These are phyloP conservation scores for Pyxicephalus adspersus DNA, from an alignment of 2,113 vertebrate genomes.

Conservation along the genomic window DNA sequence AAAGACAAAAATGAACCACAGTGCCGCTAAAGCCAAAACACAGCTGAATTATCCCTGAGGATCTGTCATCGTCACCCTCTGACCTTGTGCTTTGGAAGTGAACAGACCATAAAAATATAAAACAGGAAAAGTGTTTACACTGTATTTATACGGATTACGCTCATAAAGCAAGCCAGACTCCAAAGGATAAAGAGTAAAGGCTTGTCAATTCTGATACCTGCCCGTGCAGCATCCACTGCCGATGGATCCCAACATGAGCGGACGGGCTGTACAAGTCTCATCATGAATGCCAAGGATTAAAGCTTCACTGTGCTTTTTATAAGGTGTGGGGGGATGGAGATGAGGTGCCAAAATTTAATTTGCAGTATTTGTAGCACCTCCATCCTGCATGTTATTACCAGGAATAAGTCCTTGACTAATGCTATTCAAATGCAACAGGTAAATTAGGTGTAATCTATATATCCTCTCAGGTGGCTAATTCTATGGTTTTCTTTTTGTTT, in stretches of 20 bases:
- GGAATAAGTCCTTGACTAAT: neutral
- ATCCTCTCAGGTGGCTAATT: no score
- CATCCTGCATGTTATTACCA: neutral
- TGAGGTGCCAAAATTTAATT: slow-evolving; percentile 64
- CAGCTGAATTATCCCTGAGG: neutral
- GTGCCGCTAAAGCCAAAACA: neutral
- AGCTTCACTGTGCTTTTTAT: neutral
- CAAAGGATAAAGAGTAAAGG: slow-evolving; percentile 29
- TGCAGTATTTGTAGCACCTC: slow-evolving; percentile 59
- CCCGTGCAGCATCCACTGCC: slow-evolving; percentile 51
- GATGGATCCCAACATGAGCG: slow-evolving; percentile 52
- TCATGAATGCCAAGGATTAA: slow-evolving; percentile 43
- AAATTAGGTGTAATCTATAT: no score
- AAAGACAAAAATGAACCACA: no score
- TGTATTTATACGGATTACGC: slow-evolving; percentile 28
- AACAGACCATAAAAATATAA: slow-evolving; percentile 23
- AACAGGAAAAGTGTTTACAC: slow-evolving; percentile 1
- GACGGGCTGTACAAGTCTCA: slow-evolving; percentile 48
- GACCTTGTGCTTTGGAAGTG: slow-evolving; percentile 20
- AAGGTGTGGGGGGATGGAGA: slow-evolving; percentile 22
- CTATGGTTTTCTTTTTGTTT: no score
- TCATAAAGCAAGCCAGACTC: slow-evolving; percentile 32
- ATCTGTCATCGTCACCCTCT: neutral
- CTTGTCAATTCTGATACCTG: slow-evolving; percentile 59
- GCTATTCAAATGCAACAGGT: neutral